phyloP scores from a whole-genome alignment of 2,797 vertebrate genomes.

The Sebastes iracundus region DNA sequence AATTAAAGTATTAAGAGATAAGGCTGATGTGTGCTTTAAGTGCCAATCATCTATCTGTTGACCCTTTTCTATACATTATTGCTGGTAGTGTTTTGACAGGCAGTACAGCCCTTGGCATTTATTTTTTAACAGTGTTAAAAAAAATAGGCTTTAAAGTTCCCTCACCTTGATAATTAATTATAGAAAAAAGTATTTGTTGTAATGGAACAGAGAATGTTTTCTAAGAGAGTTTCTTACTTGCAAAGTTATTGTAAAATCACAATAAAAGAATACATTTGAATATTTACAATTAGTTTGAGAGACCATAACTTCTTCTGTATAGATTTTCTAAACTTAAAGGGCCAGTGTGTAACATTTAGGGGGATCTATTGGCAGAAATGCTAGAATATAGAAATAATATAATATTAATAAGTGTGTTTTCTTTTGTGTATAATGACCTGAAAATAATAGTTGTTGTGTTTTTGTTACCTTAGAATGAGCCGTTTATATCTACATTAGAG shows the following conservation, averaged over 20 bases:
- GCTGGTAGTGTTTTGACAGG: neutral
- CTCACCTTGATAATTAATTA: neutral
- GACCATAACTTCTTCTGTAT: neutral
- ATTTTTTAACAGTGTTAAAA: neutral
- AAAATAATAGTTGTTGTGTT: too few relatives aligned
- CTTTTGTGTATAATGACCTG: too few relatives aligned
- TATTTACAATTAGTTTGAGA: neutral
- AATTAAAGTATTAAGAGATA: neutral
- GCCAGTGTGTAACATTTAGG: too few relatives aligned
- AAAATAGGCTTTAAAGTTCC: neutral
- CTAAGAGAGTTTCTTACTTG: neutral
- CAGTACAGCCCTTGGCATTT: neutral
- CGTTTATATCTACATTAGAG: too few relatives aligned
- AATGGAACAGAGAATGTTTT: neutral
- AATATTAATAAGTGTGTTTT: too few relatives aligned
- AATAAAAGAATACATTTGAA: neutral
- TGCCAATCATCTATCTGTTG: conserved; percentile 10
- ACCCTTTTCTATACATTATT: neutral
- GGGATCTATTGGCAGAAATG: too few relatives aligned
- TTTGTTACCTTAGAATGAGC: too few relatives aligned
- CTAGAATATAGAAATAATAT: too few relatives aligned
- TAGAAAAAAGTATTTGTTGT: neutral
- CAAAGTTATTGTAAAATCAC: neutral
- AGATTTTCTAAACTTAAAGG: too few relatives aligned
- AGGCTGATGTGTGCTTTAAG: neutral